Evolutionary conservation across 2,797 vertebrate species (phyloP), one percentile per base, ranked within the genome.

Genomic region (Apogon talboti): DNA sequence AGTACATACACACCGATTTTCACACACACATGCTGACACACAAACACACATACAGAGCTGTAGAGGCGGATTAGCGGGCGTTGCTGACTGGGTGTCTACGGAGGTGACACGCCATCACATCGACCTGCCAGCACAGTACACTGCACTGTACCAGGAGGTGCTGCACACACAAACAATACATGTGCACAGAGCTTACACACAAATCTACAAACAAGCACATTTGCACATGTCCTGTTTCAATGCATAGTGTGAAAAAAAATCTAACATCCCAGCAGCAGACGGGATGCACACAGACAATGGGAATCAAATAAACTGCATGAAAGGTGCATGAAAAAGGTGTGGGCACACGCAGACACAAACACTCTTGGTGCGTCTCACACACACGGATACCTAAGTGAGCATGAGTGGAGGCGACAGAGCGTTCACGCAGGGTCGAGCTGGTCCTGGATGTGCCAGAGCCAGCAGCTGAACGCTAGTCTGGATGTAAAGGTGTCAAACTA

Each of bases 401-500:
- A 76, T 86, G 78, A 88, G 78, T 74, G 73, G 71, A 86, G 89
- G 86, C 46, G 82, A 85, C 84, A 87, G 79, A 87, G 87, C 81
- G 69, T 88, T 85, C 79, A 87, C 77, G 65, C 41, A 18, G 59
- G 83, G 78, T 81, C 65, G 81, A 78, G 79, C 87, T 84, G 89
- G 84, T 90, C 82, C 69, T 87, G 77, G 82, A 87, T 85, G 78
- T 82, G 85, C 82, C 78, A 78, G 81, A 79, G 85, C 76, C 67
- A 81, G 72, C 86, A 89, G 82, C 85, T 90, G 76, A 87, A 83
- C 11, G 74, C 80, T 81, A 68, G 81, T 84, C 81, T 87, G 84
- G 66, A 82, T 83, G 75, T 30, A 69, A 69, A 87, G 86, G 89
- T 90, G 90, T 90, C 84, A 88, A 84, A 87, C 71, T 69, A 82